Base-by-base conservation (phyloP, 2,888 invertebrate species). In the Acanthopleura granulata region DNA sequence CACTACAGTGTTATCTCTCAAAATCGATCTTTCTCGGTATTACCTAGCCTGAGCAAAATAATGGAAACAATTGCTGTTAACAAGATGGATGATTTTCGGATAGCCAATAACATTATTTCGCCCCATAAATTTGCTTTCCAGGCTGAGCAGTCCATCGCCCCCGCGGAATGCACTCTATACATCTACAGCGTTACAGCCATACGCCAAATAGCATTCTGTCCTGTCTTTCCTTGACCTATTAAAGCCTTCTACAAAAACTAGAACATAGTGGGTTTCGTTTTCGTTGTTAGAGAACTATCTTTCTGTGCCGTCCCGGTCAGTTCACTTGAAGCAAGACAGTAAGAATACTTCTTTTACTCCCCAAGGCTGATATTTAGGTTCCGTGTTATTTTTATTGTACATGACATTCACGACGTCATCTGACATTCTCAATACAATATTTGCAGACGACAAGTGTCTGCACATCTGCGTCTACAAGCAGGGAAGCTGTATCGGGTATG, bases 11-110 rank as follows among this genome's bases (percentile, higher is more conserved):
- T n/a, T n/a, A n/a, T n/a, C n/a, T n/a, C n/a, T n/a, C n/a, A n/a
- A n/a, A n/a, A n/a, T n/a, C n/a, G n/a, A n/a, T n/a, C n/a, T n/a
- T n/a, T 57, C 18, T 66, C 29, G 6, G 66, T 66, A 18, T 27
- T 66, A 15, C 66, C 66, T 27, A 6, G 27, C 25, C 16, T 66
- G 22, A 66, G 66, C 29, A 66, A 66, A 66, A 66, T 66, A 22
- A 22, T 66, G 16, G 66, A 25, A 27, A n/a, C 1, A 27, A 16
- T 66, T 12, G 27, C 14, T 3, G 22, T 27, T 6, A 66, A 18
- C 29, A 66, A 6, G 66, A 22, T 66, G 27, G 25, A 22, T 27
- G 29, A 66, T 27, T 66, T 66, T 27, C 12, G 6, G 27, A 25
- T 6, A 22, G 22, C 66, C 16, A 66, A 66, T 66, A 14, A 27